These are phyloP conservation scores for Willisornis vidua DNA, from an alignment of 2,113 vertebrate genomes.

Conservation along the genomic window DNA sequence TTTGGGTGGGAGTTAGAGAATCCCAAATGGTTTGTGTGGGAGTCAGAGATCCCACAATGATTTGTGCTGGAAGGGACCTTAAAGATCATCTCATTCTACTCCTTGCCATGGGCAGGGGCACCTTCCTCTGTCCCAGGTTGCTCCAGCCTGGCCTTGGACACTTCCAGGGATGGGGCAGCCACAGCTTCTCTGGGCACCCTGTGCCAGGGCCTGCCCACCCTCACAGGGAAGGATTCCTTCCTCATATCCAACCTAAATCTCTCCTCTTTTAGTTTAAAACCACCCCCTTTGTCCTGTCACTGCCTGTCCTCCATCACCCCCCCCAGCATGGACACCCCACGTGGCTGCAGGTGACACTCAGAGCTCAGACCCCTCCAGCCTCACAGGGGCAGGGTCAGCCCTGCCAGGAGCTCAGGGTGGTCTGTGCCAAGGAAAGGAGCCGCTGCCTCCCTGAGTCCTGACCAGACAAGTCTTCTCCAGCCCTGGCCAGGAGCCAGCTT, in stretches of 20 bases:
- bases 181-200: not conserved
- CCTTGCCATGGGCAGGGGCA: not conserved
- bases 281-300: not conserved
- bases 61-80: not conserved
- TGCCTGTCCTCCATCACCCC: not conserved
- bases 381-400: not conserved
- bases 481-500: not conserved
- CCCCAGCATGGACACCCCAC: fast-evolving
- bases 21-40: not conserved
- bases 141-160: not conserved
- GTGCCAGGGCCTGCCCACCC: not conserved
- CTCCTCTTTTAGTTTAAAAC: not conserved
- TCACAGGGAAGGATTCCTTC: not conserved
- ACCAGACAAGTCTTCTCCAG: not conserved
- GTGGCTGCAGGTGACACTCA: not conserved
- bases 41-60: not conserved
- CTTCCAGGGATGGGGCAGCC: not conserved
- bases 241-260: not conserved
- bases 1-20: not conserved
- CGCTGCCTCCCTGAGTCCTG: fast-evolving
- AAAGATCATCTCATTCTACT: not conserved
- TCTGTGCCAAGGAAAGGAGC: fast-evolving
- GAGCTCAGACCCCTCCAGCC: not conserved
- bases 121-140: fast-evolving
- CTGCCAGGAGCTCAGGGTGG: not conserved